A percentile compares a stretch with the other conserved stretches of the same genome.
Evolutionary conservation across 92 coral and sea anemone genomes (phyloP).

Genomic region (Actinostola sp.): DNA sequence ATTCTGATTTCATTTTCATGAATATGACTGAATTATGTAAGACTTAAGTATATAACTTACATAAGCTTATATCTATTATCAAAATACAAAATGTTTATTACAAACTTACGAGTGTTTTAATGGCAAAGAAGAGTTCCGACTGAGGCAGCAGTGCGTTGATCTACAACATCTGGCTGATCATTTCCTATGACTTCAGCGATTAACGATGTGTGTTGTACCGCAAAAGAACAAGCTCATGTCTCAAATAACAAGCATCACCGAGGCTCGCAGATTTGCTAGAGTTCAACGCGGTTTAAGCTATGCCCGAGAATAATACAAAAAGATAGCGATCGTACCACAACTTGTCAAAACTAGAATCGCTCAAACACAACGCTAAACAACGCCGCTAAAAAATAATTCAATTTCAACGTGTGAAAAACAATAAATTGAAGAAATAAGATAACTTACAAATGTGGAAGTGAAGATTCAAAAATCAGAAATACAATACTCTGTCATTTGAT

Average conservation of each 20-base stretch:
- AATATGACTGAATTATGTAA: background rate
- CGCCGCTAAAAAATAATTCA: slow-evolving; percentile 1
- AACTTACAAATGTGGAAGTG: background rate
- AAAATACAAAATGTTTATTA: slow-evolving; percentile 22
- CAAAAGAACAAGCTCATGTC: slow-evolving; percentile 30
- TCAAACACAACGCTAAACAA: background rate
- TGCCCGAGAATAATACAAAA: slow-evolving; percentile 19
- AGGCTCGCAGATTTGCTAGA: slow-evolving; percentile 38
- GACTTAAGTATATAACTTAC: too few relatives aligned
- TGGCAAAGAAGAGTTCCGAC: slow-evolving; percentile 1
- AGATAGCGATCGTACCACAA: slow-evolving; percentile 23
- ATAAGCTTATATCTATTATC: background rate
- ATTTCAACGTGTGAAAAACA: background rate
- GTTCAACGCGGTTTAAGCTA: slow-evolving; percentile 37
- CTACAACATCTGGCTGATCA: slow-evolving; percentile 2
- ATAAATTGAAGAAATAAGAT: background rate
- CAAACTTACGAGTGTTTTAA: slow-evolving; percentile 17
- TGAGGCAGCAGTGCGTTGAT: background rate
- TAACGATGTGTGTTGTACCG: slow-evolving; percentile 20
- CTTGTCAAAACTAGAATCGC: slow-evolving; percentile 22
- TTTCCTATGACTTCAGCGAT: slow-evolving; percentile 32
- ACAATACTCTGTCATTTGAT: slow-evolving; percentile 29
- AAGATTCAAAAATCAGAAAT: slow-evolving; percentile 16
- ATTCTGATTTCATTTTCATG: background rate
- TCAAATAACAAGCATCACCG: slow-evolving; percentile 24